Evolutionary conservation across 2,888 invertebrate species (phyloP).

Genomic region (Zele albiditarsus): DNA sequence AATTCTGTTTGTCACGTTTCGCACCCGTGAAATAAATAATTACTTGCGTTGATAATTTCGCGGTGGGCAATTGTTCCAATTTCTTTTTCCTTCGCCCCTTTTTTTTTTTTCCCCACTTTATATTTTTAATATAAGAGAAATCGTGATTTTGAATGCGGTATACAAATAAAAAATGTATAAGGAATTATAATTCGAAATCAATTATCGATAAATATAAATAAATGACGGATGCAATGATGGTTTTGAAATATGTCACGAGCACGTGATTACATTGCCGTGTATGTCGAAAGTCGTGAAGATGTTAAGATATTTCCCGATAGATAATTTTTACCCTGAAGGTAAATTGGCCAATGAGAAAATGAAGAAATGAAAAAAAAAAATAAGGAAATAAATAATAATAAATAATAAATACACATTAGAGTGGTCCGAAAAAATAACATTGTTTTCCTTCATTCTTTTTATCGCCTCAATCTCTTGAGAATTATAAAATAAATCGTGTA

Average conservation of each 20-base stretch:
- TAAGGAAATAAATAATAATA: neutral
- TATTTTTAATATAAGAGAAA: neutral
- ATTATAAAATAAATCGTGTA: too few relatives aligned
- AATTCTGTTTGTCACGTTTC: neutral
- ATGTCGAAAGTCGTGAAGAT: neutral
- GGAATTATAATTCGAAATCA: neutral
- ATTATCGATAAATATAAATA: neutral
- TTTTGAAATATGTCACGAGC: conserved; percentile 2
- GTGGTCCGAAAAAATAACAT: too few relatives aligned
- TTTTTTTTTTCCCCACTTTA: neutral
- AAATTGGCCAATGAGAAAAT: neutral
- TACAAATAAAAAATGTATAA: neutral
- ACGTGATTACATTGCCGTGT: neutral
- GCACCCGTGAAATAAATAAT: neutral
- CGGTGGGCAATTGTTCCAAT: neutral
- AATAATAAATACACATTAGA: neutral
- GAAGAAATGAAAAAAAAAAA: neutral
- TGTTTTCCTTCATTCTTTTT: too few relatives aligned
- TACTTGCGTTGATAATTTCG: neutral
- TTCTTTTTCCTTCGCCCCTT: neutral
- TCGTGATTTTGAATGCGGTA: neutral
- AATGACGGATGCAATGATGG: neutral
- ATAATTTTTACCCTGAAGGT: neutral
- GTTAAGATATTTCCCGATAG: neutral
- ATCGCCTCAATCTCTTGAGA: too few relatives aligned